Percentiles rank a stretch among this genome's conserved stretches.
Evolutionary conservation across 2,113 vertebrate species (phyloP).

Genomic region (Carassius carassius): DNA sequence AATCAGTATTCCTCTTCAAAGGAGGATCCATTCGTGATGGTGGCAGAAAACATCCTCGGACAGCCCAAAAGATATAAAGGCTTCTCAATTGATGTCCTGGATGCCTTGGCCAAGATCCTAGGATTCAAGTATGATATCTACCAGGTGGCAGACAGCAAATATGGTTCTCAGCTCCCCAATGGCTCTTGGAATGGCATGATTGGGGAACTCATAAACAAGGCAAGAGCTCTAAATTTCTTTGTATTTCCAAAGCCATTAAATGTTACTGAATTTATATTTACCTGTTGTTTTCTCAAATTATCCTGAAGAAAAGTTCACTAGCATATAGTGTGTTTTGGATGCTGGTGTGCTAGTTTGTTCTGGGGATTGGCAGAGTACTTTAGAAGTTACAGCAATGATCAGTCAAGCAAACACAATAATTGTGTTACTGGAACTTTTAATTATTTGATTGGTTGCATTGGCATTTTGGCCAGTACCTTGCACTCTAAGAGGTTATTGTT

Average conservation of each 20-base stretch:
- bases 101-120: conserved; percentile 90
- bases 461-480: background rate
- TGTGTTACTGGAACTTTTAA: background rate
- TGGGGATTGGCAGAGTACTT: background rate
- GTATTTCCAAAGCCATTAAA: background rate
- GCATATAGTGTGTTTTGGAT: background rate
- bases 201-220: conserved; percentile 98
- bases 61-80: conserved; percentile 97
- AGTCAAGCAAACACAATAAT: background rate
- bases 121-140: conserved; percentile 99
- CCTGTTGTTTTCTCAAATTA: background rate
- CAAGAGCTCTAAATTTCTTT: conserved; percentile 56
- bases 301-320: background rate
- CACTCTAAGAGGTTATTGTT: background rate
- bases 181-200: conserved; percentile 99
- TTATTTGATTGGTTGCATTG: background rate
- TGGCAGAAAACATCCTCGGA: conserved; percentile 96
- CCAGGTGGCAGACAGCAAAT: conserved; percentile 93
- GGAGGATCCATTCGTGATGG: conserved; percentile 99
- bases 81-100: conserved; percentile 95
- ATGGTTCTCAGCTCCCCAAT: conserved; percentile 90
- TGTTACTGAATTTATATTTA: background rate
- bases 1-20: conserved; percentile 61
- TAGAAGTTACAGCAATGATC: background rate
- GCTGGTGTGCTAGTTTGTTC: background rate